phyloP scores from a whole-genome alignment of 2,113 vertebrate species.

The Cyphomyrus discorhynchus region DNA sequence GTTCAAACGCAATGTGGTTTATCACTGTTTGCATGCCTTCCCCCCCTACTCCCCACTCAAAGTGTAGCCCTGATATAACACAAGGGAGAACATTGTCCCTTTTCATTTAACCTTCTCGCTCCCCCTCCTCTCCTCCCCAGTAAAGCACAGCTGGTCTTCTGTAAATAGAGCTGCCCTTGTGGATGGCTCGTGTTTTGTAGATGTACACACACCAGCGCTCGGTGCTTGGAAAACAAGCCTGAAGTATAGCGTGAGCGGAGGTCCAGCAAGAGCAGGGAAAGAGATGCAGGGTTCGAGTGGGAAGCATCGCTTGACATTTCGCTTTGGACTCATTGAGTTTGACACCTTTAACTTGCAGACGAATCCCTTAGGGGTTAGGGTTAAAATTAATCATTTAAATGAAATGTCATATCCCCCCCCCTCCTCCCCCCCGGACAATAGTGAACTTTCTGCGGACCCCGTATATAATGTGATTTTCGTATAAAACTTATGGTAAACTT shows the following conservation, averaged over 20 bases:
- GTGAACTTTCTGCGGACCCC: neutral
- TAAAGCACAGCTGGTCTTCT: constrained; percentile 59
- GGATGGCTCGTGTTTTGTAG: neutral
- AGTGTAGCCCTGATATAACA: neutral
- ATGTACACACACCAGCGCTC: neutral
- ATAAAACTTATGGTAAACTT: neutral
- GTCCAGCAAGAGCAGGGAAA: neutral
- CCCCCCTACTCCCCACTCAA: neutral
- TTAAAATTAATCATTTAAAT: neutral
- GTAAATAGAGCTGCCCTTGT: constrained; percentile 61
- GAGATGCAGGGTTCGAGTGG: neutral
- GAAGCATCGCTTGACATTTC: fast-evolving
- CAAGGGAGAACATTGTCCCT: neutral
- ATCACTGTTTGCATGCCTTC: neutral
- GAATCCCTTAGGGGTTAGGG: neutral
- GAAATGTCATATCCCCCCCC: neutral
- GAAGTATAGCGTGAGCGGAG: neutral
- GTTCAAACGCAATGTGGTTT: neutral
- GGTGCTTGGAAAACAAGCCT: neutral
- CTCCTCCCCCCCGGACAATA: neutral
- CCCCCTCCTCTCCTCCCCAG: constrained; percentile 43
- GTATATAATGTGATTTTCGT: neutral
- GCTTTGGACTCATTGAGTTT: neutral
- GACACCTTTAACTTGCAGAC: neutral
- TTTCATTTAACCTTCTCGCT: neutral